Base-by-base conservation (phyloP, 2,797 vertebrate genomes). In the Crenichthys baileyi region DNA sequence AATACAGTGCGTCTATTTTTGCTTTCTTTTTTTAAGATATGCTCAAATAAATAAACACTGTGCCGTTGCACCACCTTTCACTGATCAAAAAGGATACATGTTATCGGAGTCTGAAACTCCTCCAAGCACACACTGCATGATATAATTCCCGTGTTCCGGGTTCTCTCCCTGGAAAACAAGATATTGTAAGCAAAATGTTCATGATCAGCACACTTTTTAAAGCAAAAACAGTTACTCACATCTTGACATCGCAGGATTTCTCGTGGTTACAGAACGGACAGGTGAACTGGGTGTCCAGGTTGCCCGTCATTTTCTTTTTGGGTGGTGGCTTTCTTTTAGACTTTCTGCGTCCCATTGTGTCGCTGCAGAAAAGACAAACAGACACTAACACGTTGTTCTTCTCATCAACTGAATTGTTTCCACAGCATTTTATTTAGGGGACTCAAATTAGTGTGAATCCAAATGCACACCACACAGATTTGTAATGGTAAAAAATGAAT, bases 221-320 rank as follows among this genome's bases (percentile, higher is more conserved):
- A 60, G 7, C 31, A n/a, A 6, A 44, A 5, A 24, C 26, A 65
- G 24, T 0, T 4, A 68, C 96, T 96, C 86, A 98, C 97, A 98
- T 98, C 91, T 98, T 98, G 39, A 98, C 97, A 0, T 98, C 97
- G 68, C 97, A 99, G 0, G 97, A 98, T 61, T 98, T 98, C 93
- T 98, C 97, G 80, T 99, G 97, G 89, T 98, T 99, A 87, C 98
- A 99, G 94, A 99, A 99, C 0, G 97, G 98, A 83, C 98, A 99
- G 13, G 98, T 98, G 73, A 99, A 99, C 93, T 98, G 97, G 4
- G 96, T 96, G 72, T 97, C 97, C 87, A 98, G 90, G 48, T 97
- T 97, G 22, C 97, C 97, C 0, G 97, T 98, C 97, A 98, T 93
- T 89, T 97, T 98, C 91, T 98, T 98, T 91, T 98, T 98, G 0